Base-by-base conservation (phyloP, 23 tunicate genomes). In the Halocynthia roretzi region DNA sequence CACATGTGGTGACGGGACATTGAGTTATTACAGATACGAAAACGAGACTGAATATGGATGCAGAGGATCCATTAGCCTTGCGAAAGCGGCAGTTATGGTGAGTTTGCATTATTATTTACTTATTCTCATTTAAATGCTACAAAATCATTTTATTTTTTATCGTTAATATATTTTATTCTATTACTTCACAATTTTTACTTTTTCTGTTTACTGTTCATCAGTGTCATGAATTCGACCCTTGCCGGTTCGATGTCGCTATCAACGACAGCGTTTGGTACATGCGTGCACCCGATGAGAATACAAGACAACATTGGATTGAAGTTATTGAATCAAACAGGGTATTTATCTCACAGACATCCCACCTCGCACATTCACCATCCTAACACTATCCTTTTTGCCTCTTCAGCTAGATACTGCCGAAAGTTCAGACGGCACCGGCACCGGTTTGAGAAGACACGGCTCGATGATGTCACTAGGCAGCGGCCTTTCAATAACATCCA, bases 41-140 rank as follows among this genome's bases (percentile, higher is more conserved):
- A 76, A 83, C 75, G 98, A 93, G 51, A 93, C 85, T 40, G 98
- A 87, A 61, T 93, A 49, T 80, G 98, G 98, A 6, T 93, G 98
- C 64, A 60, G 98, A 49, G 99, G 99, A 10, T 76, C 90, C 52
- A 81, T 94, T 5, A 82, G 87, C 67, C 82, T 94, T 48, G 71
- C 79, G 9, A 94, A 88, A 77, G 89, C 94, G 6, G 55, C 81
- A 15, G 72, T 88, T 52, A 54, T 64, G 62, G 78, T 74, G 56
- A 74, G 22, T 8, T 54, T 7, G 9, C 31, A 9, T 65, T 65
- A n/a, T 14, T 58, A 14, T 58, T 58, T 58, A 14, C 17, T 1
- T 58, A 58, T 58, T 15, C 17, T n/a, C 2, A 58, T 58, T 14
- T 2, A 15, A 58, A 58, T 58, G 15, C 2, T 4, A 14, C 15